Percentiles rank a stretch among this genome's conserved stretches.
These are phyloP conservation scores for Cyanoramphus novaezelandiae DNA, from an alignment of 2,113 vertebrate genomes.

Conservation along the genomic window DNA sequence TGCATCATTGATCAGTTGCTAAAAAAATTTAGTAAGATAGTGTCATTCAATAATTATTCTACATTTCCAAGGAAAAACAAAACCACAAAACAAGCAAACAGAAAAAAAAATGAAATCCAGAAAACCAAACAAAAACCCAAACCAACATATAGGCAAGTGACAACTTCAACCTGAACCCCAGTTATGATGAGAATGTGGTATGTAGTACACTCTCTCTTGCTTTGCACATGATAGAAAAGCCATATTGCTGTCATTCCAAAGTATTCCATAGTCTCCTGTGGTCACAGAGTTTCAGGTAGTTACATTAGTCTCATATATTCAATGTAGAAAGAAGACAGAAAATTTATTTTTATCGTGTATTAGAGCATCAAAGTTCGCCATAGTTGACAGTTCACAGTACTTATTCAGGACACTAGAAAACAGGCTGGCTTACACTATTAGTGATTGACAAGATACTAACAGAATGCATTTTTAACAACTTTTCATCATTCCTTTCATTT, in stretches of 20 bases:
- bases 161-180: neutral
- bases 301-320: neutral
- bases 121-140: neutral
- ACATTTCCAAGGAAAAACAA: neutral
- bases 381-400: neutral
- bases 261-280: neutral
- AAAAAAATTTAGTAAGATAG: neutral
- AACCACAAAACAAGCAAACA: neutral
- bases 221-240: neutral
- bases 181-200: neutral
- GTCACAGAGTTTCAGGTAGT: neutral
- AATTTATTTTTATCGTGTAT: no score
- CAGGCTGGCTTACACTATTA: neutral
- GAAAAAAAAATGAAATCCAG: neutral
- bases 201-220: neutral
- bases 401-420: neutral
- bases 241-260: neutral
- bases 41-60: neutral
- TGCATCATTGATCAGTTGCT: neutral
- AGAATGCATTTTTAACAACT: neutral
- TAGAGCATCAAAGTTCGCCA: neutral
- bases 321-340: neutral
- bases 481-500: neutral
- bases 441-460: neutral
- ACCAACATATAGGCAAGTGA: neutral